Conservation (phyloP, 2,888 invertebrate species). For the Noctua fimbriata region DNA sequence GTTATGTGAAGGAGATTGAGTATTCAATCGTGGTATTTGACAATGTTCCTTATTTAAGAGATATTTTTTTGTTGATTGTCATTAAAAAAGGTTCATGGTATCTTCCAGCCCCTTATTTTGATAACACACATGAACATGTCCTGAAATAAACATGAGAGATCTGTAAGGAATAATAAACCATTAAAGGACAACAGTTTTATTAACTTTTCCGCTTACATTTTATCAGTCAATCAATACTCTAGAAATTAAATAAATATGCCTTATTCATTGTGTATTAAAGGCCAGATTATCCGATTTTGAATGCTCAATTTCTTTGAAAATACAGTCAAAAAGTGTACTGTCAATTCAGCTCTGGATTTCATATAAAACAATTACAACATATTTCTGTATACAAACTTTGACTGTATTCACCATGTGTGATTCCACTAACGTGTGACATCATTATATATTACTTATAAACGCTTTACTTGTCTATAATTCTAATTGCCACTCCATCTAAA, state of each 20-base stretch:
- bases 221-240: not conserved
- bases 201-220: not conserved
- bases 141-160: not conserved
- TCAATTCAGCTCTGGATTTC: not conserved
- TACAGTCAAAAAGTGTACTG: conserved; percentile 34
- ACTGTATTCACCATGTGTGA: conserved; percentile 47
- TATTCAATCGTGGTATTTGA: conserved; percentile 14
- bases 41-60: not conserved
- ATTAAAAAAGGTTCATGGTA: not conserved
- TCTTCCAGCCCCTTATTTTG: not conserved
- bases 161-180: not conserved
- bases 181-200: not conserved
- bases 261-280: not conserved
- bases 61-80: not conserved
- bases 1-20: conserved; percentile 11
- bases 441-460: conserved; percentile 56
- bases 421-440: conserved; percentile 58
- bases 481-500: not conserved
- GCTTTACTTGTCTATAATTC: conserved; percentile 23
- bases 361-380: not conserved
- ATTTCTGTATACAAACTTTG: conserved; percentile 11
- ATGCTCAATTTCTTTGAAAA: conserved; percentile 49
- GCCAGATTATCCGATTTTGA: not conserved
- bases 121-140: not conserved
- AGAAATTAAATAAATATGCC: not conserved